Evolutionary conservation across 2,888 invertebrate genomes (phyloP).

Genomic region (Aquatica leii): DNA sequence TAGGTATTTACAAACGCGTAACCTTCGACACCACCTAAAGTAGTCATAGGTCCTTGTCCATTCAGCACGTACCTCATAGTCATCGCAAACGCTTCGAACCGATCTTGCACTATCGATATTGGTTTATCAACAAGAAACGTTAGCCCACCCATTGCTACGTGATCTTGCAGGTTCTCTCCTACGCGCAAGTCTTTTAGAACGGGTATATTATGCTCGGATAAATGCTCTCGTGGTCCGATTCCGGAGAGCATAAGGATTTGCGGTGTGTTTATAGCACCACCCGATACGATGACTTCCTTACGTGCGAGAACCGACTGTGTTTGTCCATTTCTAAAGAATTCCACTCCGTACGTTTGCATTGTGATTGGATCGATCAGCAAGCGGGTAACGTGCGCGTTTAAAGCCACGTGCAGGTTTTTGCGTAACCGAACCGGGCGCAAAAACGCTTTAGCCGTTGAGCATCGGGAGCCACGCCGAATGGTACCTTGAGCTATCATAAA

Average conservation of each 20-base stretch:
- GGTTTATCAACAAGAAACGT: constrained; percentile 85
- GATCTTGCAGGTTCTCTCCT: constrained; percentile 87
- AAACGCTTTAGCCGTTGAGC: constrained; percentile 89
- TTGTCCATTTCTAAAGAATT: constrained; percentile 73
- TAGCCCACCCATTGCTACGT: constrained; percentile 85
- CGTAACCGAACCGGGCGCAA: constrained; percentile 81
- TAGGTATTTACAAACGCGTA: constrained; percentile 88
- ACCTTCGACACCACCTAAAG: constrained; percentile 84
- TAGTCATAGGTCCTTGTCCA: constrained; percentile 85
- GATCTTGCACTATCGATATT: constrained; percentile 77
- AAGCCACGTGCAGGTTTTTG: constrained; percentile 79
- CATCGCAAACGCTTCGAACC: constrained; percentile 80
- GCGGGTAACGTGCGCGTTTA: constrained; percentile 75
- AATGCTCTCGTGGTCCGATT: constrained; percentile 81
- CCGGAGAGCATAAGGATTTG: constrained; percentile 93
- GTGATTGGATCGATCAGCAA: constrained; percentile 73
- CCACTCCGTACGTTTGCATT: constrained; percentile 79
- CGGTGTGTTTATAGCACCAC: constrained; percentile 88
- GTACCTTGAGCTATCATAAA: constrained; percentile 89
- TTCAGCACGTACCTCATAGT: constrained; percentile 82
- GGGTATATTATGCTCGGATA: constrained; percentile 75
- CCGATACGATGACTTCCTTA: constrained; percentile 83
- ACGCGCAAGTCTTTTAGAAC: constrained; percentile 79
- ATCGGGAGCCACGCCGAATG: constrained; percentile 78
- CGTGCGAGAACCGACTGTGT: constrained; percentile 74